phyloP scores from a whole-genome alignment of 2,797 vertebrate genomes.

The Phoebastria nigripes region DNA sequence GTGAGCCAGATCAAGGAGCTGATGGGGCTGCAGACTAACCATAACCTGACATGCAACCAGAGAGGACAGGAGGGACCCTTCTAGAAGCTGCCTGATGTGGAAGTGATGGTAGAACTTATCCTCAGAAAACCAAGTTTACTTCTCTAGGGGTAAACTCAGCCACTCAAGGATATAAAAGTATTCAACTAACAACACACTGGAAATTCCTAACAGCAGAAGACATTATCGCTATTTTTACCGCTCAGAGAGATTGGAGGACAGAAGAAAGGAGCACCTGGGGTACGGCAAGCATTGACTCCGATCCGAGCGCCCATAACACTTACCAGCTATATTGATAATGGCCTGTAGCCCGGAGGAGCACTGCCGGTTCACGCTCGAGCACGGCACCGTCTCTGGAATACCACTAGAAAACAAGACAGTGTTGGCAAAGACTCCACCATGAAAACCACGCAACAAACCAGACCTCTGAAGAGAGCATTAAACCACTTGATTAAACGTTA shows the following conservation, averaged over 20 bases:
- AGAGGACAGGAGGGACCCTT: background rate
- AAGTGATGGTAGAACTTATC: background rate
- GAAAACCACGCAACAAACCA: background rate
- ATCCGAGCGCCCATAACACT: background rate
- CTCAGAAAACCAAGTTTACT: background rate
- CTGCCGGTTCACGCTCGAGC: conserved; percentile 85
- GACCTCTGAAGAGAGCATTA: background rate
- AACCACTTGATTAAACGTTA: background rate
- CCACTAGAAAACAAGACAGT: conserved; percentile 72
- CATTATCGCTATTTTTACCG: background rate
- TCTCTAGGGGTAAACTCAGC: background rate
- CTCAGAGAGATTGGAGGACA: background rate
- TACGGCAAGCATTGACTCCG: accelerated
- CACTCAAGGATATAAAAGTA: background rate
- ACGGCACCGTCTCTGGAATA: conserved; percentile 87
- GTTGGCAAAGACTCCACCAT: background rate
- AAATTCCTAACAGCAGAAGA: background rate
- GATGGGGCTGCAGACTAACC: background rate
- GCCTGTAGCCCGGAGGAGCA: conserved; percentile 94
- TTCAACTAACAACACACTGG: background rate
- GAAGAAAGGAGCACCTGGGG: background rate
- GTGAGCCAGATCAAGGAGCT: background rate
- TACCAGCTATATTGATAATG: conserved; percentile 88
- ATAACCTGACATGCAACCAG: background rate
- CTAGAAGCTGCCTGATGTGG: background rate